Conservation (phyloP, 2,113 vertebrate genomes). For the Callionymus lyra region DNA sequence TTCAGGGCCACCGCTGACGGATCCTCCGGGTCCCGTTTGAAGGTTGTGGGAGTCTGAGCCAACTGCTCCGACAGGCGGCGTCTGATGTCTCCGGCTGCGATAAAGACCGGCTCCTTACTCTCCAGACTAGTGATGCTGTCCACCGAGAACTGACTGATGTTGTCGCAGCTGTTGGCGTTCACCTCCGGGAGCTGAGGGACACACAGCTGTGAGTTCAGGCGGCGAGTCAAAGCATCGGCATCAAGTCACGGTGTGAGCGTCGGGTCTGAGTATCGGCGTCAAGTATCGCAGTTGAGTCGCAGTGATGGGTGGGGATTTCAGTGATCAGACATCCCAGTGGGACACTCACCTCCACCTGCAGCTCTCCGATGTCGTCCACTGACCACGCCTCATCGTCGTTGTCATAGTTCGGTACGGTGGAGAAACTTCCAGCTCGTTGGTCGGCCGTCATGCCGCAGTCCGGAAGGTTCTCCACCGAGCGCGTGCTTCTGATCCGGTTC, state of each 20-base stretch:
- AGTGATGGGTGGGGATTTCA: neutral
- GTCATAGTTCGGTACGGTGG: constrained; percentile 87
- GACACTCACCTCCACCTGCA: constrained; percentile 85
- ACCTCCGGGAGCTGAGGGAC: constrained; percentile 77
- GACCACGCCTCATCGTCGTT: constrained; percentile 95
- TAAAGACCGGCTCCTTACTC: constrained; percentile 90
- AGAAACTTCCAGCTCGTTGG: constrained; percentile 82
- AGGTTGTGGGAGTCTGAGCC: constrained; percentile 85
- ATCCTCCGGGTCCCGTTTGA: constrained; percentile 86
- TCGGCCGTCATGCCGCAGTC: constrained; percentile 80
- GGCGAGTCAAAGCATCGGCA: too few relatives aligned
- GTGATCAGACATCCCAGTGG: neutral
- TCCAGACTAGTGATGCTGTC: constrained; percentile 97
- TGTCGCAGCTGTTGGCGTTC: constrained; percentile 92
- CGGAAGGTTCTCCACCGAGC: constrained; percentile 90
- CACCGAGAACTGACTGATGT: constrained; percentile 97
- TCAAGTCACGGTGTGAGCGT: too few relatives aligned
- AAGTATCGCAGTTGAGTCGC: too few relatives aligned
- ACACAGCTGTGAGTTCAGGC: too few relatives aligned
- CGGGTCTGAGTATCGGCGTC: too few relatives aligned
- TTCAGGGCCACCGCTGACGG: constrained; percentile 93
- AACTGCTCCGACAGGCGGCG: constrained; percentile 90
- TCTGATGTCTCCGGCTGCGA: constrained; percentile 90
- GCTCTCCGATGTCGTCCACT: constrained; percentile 87
- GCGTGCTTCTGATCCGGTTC: constrained; percentile 88